Base-by-base conservation (phyloP, 2,113 vertebrate genomes). In the Nanger granti region DNA sequence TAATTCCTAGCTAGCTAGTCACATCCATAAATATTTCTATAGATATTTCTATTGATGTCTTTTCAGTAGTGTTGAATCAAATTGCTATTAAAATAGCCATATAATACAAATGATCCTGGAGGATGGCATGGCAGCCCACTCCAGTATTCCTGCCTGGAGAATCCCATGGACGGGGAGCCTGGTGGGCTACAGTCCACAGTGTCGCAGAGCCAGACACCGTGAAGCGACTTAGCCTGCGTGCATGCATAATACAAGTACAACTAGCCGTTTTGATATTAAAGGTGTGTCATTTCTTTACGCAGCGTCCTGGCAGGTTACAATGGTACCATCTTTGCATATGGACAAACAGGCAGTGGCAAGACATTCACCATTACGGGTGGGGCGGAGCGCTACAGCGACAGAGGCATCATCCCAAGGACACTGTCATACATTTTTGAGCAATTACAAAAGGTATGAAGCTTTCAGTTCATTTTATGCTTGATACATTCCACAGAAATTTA, bases 301-400 rank as follows among this genome's bases (percentile, higher is more conserved):
- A 99, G 99, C 97, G 99, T 99, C 89, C 97, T 99, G 98, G 98
- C 99, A 59, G 99, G 99, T 69, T 99, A 99, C 97, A 99, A 99
- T 90, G 99, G 99, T 44, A 99, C 99, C 89, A 99, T 99, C 97
- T 99, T 99, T 98, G 99, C 99, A 3, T 99, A 99, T 41, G 99
- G 99, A 18, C 99, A 99, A 98, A 99, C 99, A 0, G 99, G 99
- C 93, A 99, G 99, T 14, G 99, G 99, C 5, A 99, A 99, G 98
- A 99, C 99, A 0, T 99, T 99, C 96, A 99, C 99, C 84, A 99
- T 99, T 97, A 99, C 99, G 1, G 99, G 99, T 41, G 99, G 99
- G 37, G 99, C 99, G 0, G 99, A 99, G 96, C 99, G 98, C 73
- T 99, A 99, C 97, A 98, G 96, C 0, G 99, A 99, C 97, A 98